A percentile compares a stretch with the other conserved stretches of the same genome.
Evolutionary conservation across 2,113 vertebrate genomes (phyloP).

Genomic region (zebrafish (Danio rerio)): DNA sequence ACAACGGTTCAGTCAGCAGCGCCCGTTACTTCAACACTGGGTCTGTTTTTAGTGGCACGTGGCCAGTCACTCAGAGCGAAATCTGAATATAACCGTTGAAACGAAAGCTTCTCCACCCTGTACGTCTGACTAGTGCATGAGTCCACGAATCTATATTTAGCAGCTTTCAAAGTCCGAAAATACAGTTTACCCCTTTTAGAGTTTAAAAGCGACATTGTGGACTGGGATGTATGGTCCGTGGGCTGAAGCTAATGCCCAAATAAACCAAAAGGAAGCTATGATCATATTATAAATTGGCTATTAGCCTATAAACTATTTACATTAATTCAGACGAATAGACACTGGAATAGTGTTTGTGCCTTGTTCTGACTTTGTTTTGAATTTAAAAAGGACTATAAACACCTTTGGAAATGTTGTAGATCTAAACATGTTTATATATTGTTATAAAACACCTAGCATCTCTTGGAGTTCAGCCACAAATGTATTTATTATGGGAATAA

Average conservation of each 20-base stretch:
- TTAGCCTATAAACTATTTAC: not conserved
- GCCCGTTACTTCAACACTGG: conserved; percentile 6
- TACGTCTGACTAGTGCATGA: conserved; percentile 7
- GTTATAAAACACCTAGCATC: not conserved
- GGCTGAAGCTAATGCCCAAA: not conserved
- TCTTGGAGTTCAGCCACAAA: not conserved
- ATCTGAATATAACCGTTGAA: conserved; percentile 21
- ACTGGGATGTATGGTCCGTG: not conserved
- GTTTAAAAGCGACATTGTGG: not conserved
- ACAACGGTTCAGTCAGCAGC: conserved; percentile 33
- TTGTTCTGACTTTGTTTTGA: too few relatives aligned
- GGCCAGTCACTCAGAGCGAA: conserved; percentile 7
- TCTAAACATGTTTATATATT: not conserved
- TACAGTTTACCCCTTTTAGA: not conserved
- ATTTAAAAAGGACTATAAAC: not conserved
- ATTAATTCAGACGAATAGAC: not conserved
- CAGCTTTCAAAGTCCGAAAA: conserved; percentile 11
- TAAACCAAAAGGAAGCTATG: not conserved
- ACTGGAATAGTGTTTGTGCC: not conserved
- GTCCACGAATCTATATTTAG: conserved; percentile 66
- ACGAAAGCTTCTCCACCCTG: conserved; percentile 44
- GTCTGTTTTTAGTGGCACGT: not conserved
- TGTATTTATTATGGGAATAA: not conserved
- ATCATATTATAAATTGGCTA: not conserved
- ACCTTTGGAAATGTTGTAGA: not conserved